Base-by-base conservation (phyloP, 2,113 vertebrate species). In the Passerina amoena region DNA sequence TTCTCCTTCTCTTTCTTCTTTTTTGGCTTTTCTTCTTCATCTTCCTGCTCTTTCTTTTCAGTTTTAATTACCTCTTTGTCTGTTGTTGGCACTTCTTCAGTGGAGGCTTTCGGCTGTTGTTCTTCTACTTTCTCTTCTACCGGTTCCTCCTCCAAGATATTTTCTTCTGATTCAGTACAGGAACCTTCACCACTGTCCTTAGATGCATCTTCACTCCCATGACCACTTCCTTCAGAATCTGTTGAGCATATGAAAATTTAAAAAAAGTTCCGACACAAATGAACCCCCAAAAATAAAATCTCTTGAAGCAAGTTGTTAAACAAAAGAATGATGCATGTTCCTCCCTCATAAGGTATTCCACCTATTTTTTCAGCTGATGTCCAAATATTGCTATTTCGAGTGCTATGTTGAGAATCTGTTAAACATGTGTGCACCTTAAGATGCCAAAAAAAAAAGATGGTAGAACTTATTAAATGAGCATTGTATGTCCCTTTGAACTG, bases 191-290 rank as follows among this genome's bases (percentile, higher is more conserved):
- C 98, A 88, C 99, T 99, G 92, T 98, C 99, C 97, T 99, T 99
- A 92, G 99, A 99, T 61, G 98, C 99, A 94, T 99, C 99, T 90
- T 99, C 99, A 80, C 99, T 99, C 92, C 99, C 99, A 78, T 98
- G 99, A 89, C 98, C 98, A 93, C 99, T 99, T 95, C 99, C 99
- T 88, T 99, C 99, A 96, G 99, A 99, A 97, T 99, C 99, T 99
- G 97, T 95, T 94, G 95, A 98, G 98, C 97, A 98, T 94, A 98
- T 97, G 97, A 98, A 97, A 98, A 98, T 98, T 97, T 97, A 97
- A 97, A 98, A 97, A 98, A 97, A 95, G 93, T 98, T 98, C 98
- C 97, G 82, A 98, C 97, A 98, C 93, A 98, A 98, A 98, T 64
- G 97, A 96, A 98, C 98, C 97, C 97, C 98, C 95, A 98, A 98